Evolutionary conservation across 2,888 invertebrate genomes (phyloP).

Genomic region (Anoplius nigerrimus): DNA sequence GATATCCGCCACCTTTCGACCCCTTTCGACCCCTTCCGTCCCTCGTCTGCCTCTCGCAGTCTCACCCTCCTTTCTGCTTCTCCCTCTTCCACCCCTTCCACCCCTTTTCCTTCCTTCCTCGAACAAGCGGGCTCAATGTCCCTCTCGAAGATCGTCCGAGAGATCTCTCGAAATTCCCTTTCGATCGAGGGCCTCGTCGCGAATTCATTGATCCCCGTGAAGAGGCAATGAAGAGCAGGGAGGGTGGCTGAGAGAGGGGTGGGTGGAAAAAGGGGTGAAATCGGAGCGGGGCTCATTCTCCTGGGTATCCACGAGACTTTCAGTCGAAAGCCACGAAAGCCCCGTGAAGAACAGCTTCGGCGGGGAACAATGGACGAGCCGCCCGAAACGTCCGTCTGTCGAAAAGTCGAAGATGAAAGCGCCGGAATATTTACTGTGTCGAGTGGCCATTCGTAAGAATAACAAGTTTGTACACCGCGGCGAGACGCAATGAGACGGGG

Average conservation of each 20-base stretch:
- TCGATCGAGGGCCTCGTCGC: conserved; percentile 11
- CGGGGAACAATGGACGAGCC: not conserved
- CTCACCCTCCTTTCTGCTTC: not conserved
- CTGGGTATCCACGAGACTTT: not conserved
- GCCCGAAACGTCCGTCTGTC: not conserved
- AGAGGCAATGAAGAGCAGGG: conserved; percentile 5
- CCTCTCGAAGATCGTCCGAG: conserved; percentile 12
- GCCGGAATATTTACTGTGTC: conserved; percentile 2
- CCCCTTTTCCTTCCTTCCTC: not conserved
- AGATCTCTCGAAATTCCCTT: conserved; percentile 25
- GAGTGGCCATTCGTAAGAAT: no score
- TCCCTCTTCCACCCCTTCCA: not conserved
- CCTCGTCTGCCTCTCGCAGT: not conserved
- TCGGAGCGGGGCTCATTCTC: not conserved
- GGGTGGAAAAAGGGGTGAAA: conserved; percentile 1
- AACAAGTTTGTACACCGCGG: no score
- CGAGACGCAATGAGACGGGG: no score
- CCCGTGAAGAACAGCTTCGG: not conserved
- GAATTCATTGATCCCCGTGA: conserved; percentile 31
- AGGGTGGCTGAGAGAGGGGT: not conserved
- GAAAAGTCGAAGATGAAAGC: conserved; percentile 1
- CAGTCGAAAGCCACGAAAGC: conserved; percentile 1
- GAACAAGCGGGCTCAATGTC: not conserved
- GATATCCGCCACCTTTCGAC: not conserved
- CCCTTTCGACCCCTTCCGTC: not conserved